Conservation (phyloP, 1,140 invertebrate species). For the Atta texana region DNA sequence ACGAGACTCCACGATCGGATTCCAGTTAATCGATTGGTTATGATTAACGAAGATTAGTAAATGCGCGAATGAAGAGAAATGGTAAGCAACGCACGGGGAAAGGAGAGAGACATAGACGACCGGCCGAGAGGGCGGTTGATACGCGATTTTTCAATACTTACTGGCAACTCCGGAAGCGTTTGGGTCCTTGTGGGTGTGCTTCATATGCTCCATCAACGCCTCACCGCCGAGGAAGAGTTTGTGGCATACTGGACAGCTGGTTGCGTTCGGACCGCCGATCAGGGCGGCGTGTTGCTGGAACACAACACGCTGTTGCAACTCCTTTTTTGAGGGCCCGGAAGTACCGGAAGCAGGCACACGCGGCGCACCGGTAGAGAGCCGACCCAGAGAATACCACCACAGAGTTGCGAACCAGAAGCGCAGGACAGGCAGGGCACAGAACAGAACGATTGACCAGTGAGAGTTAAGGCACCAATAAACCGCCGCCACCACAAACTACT, state of each 20-base stretch:
- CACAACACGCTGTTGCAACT: constrained; percentile 94
- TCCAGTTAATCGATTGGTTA: constrained; percentile 57
- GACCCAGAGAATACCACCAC: constrained; percentile 84
- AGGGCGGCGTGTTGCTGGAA: constrained; percentile 97
- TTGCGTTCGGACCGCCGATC: constrained; percentile 95
- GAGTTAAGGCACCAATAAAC: constrained; percentile 83
- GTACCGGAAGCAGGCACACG: constrained; percentile 78
- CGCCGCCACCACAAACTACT: constrained; percentile 83
- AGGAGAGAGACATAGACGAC: constrained; percentile 64
- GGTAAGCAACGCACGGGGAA: constrained; percentile 7
- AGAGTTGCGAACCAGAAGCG: constrained; percentile 85
- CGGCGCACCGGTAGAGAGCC: constrained; percentile 79
- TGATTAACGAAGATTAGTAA: constrained; percentile 50
- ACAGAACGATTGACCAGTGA: constrained; percentile 86
- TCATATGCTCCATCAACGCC: constrained; percentile 98
- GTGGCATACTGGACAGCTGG: constrained; percentile 96
- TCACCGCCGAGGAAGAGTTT: constrained; percentile 96
- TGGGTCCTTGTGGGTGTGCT: constrained; percentile 97
- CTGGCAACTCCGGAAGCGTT: constrained; percentile 95
- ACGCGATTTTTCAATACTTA: constrained; percentile 88
- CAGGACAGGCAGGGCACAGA: constrained; percentile 81
- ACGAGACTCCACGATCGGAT: constrained; percentile 5
- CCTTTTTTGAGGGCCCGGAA: constrained; percentile 87
- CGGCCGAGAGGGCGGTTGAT: constrained; percentile 65
- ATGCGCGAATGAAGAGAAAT: constrained; percentile 9